A percentile compares a stretch with the other conserved stretches of the same genome.
Conservation (phyloP, 2,797 vertebrate species). For the Notamacropus eugenii region DNA sequence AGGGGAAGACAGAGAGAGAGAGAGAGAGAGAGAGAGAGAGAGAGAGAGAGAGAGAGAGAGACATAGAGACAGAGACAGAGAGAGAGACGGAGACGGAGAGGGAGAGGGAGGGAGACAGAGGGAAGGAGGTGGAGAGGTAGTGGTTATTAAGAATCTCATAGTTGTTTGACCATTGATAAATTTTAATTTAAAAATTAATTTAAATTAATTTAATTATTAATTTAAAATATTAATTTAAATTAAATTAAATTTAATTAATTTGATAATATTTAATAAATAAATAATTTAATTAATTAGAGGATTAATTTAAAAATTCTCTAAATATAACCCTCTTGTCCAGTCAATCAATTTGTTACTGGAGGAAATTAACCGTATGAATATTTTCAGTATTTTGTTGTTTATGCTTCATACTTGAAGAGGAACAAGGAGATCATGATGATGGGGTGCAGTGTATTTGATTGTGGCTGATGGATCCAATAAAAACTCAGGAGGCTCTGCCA, state of each 20-base stretch:
- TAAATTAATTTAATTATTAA: no score
- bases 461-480: neutral
- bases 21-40: no score
- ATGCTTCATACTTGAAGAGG: neutral
- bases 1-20: no score
- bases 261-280: no score
- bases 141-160: neutral
- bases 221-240: no score
- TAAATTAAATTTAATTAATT: no score
- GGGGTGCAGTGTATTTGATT: neutral
- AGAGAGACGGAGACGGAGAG: no score
- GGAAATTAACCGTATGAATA: neutral
- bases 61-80: no score
- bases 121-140: neutral
- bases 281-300: no score
- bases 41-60: no score
- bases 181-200: neutral
- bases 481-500: neutral
- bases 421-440: neutral
- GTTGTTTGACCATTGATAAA: neutral
- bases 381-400: neutral
- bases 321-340: neutral
- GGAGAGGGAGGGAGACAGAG: no score
- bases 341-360: neutral
- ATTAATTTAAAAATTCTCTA: neutral